Conservation (phyloP, 2,888 invertebrate species). For the Drosophila hamatofila region DNA sequence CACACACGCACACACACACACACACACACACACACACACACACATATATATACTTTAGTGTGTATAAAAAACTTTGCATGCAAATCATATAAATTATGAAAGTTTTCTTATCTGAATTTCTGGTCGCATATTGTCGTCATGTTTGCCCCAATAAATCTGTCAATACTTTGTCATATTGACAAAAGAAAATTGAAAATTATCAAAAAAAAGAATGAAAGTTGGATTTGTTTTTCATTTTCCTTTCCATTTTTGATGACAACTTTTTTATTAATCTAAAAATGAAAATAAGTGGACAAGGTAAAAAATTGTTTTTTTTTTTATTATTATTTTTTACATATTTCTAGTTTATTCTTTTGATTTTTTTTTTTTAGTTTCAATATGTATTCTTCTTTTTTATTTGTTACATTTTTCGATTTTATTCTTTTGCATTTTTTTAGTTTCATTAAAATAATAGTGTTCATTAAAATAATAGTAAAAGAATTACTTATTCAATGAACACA, state of each 20-base stretch:
- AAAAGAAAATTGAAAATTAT: conserved; percentile 59
- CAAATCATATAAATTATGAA: conserved; percentile 73
- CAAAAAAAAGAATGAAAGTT: conserved; percentile 25
- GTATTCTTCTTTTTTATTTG: too few relatives aligned
- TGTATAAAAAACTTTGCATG: conserved; percentile 50
- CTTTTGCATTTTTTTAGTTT: too few relatives aligned
- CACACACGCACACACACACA: conserved; percentile 1
- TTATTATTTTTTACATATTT: background rate
- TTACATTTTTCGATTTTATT: too few relatives aligned
- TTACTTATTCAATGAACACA: too few relatives aligned
- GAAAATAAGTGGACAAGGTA: too few relatives aligned
- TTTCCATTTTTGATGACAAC: background rate
- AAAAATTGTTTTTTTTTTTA: too few relatives aligned
- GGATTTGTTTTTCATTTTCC: conserved; percentile 4
- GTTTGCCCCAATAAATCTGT: conserved; percentile 61
- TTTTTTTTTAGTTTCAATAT: too few relatives aligned
- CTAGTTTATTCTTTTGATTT: too few relatives aligned
- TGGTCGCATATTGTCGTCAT: conserved; percentile 61
- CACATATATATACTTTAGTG: background rate
- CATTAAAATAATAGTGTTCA: background rate
- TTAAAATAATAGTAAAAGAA: background rate
- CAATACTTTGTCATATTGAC: conserved; percentile 60
- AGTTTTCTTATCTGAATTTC: conserved; percentile 69
- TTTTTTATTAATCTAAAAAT: conserved; percentile 1
- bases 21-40: background rate